Conservation (phyloP, 2,113 vertebrate genomes). For the Aspidoscelis tigris region DNA sequence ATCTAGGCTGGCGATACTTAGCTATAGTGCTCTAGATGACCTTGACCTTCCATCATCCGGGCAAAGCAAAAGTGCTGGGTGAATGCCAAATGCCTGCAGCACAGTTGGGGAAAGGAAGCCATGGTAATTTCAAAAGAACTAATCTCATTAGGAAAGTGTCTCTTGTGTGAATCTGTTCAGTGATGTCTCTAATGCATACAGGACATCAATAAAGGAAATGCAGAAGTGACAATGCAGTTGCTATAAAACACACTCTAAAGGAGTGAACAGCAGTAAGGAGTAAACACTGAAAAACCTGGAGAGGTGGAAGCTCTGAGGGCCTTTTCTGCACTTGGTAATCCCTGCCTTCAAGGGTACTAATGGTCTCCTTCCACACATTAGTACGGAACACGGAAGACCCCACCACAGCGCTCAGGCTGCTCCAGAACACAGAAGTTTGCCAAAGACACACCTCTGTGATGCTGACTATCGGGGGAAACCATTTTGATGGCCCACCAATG, state of each 20-base stretch:
- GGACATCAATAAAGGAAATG: conserved; percentile 3
- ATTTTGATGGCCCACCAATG: no score
- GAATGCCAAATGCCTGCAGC: background rate
- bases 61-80: background rate
- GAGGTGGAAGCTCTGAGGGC: background rate
- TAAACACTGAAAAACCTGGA: conserved; percentile 24
- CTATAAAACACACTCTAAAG: conserved; percentile 20
- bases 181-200: conserved; percentile 24
- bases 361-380: no score
- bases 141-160: conserved; percentile 13
- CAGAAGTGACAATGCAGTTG: conserved; percentile 9
- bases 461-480: no score
- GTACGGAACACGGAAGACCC: no score
- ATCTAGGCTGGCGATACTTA: background rate
- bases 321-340: no score
- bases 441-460: no score
- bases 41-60: background rate
- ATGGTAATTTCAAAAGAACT: conserved; percentile 9
- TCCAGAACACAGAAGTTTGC: no score
- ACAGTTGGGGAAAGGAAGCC: background rate
- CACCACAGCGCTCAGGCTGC: no score
- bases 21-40: background rate
- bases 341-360: no score
- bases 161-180: conserved; percentile 21
- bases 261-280: background rate